Percentiles rank a stretch among this genome's conserved stretches.
phyloP scores from a whole-genome alignment of 2,888 invertebrate genomes.

The Diachrysia chrysitis region DNA sequence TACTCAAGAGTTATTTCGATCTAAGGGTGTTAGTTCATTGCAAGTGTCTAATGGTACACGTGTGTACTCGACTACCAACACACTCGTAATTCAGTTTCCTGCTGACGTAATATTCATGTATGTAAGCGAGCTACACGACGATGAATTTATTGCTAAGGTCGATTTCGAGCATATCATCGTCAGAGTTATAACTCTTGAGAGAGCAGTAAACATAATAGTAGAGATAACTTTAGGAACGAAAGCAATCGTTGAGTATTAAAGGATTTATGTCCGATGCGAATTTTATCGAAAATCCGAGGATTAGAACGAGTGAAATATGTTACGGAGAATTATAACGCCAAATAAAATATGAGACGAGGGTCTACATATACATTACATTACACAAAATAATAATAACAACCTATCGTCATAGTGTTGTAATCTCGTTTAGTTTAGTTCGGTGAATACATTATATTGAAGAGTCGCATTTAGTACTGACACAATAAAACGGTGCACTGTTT shows the following conservation, averaged over 20 bases:
- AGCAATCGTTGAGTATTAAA: slow-evolving; percentile 33
- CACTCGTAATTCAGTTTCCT: slow-evolving; percentile 52
- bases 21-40: slow-evolving; percentile 56
- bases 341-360: slow-evolving; percentile 34
- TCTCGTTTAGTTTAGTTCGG: slow-evolving; percentile 14
- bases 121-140: slow-evolving; percentile 23
- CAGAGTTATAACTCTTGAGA: slow-evolving; percentile 49
- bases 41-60: slow-evolving; percentile 52
- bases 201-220: slow-evolving; percentile 49
- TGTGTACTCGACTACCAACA: slow-evolving; percentile 37
- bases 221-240: slow-evolving; percentile 31
- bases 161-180: slow-evolving; percentile 34
- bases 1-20: slow-evolving; percentile 47
- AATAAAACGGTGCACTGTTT: neutral
- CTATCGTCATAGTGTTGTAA: slow-evolving; percentile 7
- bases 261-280: slow-evolving; percentile 41
- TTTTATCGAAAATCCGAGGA: slow-evolving; percentile 45
- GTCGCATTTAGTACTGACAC: neutral
- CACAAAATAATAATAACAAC: slow-evolving; percentile 12
- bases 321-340: slow-evolving; percentile 40
- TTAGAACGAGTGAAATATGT: slow-evolving; percentile 39
- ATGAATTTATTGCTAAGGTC: slow-evolving; percentile 54
- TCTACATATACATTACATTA: slow-evolving; percentile 10
- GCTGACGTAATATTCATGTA: slow-evolving; percentile 50
- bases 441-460: neutral